Conservation (phyloP, 2,797 vertebrate species). For the Tamandua tetradactyla region DNA sequence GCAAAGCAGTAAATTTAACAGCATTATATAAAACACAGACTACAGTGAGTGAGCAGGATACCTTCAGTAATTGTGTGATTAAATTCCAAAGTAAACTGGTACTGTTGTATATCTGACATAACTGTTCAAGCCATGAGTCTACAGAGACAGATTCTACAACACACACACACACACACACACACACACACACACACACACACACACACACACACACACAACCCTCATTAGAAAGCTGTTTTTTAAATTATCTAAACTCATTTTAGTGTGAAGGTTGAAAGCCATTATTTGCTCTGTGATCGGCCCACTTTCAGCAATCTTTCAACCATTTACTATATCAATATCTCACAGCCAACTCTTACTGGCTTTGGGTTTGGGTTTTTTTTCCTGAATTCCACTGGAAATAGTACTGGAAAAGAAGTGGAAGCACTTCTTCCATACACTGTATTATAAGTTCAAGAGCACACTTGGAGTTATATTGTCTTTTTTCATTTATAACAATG, state of each 20-base stretch:
- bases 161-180: no score
- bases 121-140: neutral
- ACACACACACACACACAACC: neutral
- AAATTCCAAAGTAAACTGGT: neutral
- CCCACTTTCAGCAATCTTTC: neutral
- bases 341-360: neutral
- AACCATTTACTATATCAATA: neutral
- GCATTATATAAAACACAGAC: neutral
- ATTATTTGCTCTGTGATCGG: neutral
- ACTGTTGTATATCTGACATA: neutral
- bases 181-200: no score
- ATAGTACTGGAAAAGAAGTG: neutral
- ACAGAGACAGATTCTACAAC: neutral
- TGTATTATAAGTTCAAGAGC: neutral
- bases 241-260: neutral
- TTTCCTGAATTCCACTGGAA: neutral
- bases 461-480: no score
- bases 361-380: neutral
- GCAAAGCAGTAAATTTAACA: neutral
- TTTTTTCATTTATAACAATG: no score
- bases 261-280: neutral
- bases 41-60: neutral
- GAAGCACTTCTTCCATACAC: neutral
- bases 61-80: neutral
- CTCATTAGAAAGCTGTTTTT: neutral